These are phyloP conservation scores for Drosophila anomelani DNA, from an alignment of 2,888 invertebrate species.

Conservation along the genomic window DNA sequence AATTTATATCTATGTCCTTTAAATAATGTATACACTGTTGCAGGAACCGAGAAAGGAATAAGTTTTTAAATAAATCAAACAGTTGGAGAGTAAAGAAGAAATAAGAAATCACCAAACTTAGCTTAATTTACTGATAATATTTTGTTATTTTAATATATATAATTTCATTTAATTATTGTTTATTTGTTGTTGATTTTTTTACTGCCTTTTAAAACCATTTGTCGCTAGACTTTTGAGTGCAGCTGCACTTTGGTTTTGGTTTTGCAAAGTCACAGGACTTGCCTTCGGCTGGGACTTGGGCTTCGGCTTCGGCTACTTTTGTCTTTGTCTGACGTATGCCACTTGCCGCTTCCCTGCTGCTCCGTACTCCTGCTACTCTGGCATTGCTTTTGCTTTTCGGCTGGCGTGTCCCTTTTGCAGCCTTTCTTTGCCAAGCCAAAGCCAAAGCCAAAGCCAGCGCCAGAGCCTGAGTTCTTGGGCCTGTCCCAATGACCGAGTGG, in stretches of 20 bases:
- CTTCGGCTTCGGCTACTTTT: conserved; percentile 11
- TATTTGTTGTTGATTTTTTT: too few species aligned
- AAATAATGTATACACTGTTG: too few species aligned
- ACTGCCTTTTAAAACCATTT: background rate
- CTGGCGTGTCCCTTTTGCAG: conserved; percentile 37
- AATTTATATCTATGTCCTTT: too few species aligned
- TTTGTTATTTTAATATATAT: background rate
- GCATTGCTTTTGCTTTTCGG: conserved; percentile 3
- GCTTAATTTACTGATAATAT: background rate
- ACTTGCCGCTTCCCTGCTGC: conserved; percentile 25
- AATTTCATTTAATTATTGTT: background rate
- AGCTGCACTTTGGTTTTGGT: conserved; percentile 4
- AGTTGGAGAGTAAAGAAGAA: too few species aligned
- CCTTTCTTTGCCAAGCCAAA: conserved; percentile 18
- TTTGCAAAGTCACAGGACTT: conserved; percentile 14
- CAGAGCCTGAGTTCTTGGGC: conserved; percentile 55
- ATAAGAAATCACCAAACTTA: background rate
- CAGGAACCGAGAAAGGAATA: too few species aligned
- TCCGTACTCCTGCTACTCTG: conserved; percentile 1
- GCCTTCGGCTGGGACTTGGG: conserved; percentile 1
- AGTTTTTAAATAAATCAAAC: background rate
- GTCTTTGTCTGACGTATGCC: conserved; percentile 37
- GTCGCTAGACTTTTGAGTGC: conserved; percentile 19
- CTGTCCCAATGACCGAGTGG: conserved; percentile 82
- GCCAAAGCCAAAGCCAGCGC: background rate